These are phyloP conservation scores for Bombus turneri DNA, from an alignment of 1,140 invertebrate genomes.

Conservation along the genomic window DNA sequence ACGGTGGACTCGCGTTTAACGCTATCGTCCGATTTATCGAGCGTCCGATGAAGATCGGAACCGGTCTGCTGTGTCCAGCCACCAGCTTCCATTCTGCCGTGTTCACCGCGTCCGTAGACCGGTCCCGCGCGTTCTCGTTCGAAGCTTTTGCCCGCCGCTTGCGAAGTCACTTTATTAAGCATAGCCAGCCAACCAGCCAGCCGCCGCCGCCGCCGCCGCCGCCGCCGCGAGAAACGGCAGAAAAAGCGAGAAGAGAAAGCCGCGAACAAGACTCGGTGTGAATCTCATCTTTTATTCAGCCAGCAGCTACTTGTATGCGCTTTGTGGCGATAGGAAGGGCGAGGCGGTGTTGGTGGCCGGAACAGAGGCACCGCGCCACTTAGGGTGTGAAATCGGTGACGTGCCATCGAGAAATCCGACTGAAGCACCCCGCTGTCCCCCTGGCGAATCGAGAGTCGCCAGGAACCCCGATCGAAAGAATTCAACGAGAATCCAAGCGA, in stretches of 20 bases:
- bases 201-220: too few relatives aligned
- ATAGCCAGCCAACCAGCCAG: not conserved
- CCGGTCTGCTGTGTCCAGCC: slow-evolving; percentile 1
- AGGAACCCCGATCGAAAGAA: slow-evolving; percentile 51
- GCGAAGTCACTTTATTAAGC: slow-evolving; percentile 76
- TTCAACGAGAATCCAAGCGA: slow-evolving; percentile 66
- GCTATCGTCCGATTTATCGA: slow-evolving; percentile 44
- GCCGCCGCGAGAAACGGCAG: slow-evolving; percentile 54
- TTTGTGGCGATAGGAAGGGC: slow-evolving; percentile 32
- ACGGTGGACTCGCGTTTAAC: slow-evolving; percentile 26
- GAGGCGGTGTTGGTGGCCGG: slow-evolving; percentile 56
- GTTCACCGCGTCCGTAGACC: slow-evolving; percentile 8
- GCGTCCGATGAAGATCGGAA: slow-evolving; percentile 21
- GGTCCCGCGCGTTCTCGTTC: slow-evolving; percentile 35
- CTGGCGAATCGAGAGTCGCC: too few relatives aligned
- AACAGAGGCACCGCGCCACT: slow-evolving; percentile 79
- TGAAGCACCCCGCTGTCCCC: not conserved
- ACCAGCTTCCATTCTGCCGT: not conserved
- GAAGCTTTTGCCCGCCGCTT: slow-evolving; percentile 54
- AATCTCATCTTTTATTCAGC: slow-evolving; percentile 82
- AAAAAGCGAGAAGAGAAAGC: slow-evolving; percentile 69
- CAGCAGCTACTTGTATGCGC: slow-evolving; percentile 41
- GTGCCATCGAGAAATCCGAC: slow-evolving; percentile 72
- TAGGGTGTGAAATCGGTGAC: slow-evolving; percentile 80
- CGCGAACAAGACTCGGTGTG: slow-evolving; percentile 78